These are phyloP conservation scores for Pyrgus malvae DNA, from an alignment of 2,888 invertebrate species.

Conservation along the genomic window DNA sequence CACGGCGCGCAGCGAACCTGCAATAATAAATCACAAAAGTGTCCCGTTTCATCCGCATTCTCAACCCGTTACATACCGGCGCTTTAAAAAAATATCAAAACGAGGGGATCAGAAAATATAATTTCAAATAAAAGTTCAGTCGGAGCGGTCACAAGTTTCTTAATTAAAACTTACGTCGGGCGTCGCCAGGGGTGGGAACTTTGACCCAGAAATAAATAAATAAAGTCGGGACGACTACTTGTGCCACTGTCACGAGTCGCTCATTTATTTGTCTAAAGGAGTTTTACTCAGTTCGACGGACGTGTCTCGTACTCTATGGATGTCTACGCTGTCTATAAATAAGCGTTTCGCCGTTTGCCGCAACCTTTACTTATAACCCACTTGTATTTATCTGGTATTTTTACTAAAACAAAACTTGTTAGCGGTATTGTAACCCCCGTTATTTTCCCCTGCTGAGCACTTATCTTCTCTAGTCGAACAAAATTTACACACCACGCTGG, in stretches of 20 bases:
- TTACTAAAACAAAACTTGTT: no score
- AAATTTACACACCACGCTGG: no score
- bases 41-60: constrained; percentile 64
- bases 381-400: no score
- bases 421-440: no score
- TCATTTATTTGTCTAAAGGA: constrained; percentile 77
- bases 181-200: constrained; percentile 70
- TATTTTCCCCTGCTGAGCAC: no score
- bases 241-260: constrained; percentile 66
- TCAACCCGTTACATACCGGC: constrained; percentile 65
- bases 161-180: constrained; percentile 82
- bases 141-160: constrained; percentile 80
- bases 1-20: constrained; percentile 43
- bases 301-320: constrained; percentile 56
- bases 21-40: constrained; percentile 72
- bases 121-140: constrained; percentile 79
- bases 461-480: no score
- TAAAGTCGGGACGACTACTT: constrained; percentile 59
- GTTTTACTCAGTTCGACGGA: constrained; percentile 68
- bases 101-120: constrained; percentile 76
- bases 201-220: constrained; percentile 81
- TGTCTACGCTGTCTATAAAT: constrained; percentile 24
- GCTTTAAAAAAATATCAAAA: constrained; percentile 62
- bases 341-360: constrained; percentile 23
- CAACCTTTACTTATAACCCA: constrained; percentile 49